A percentile compares a stretch with the other conserved stretches of the same genome.
phyloP scores from a whole-genome alignment of 2,113 vertebrate species.

The Ammodramus savannarum region DNA sequence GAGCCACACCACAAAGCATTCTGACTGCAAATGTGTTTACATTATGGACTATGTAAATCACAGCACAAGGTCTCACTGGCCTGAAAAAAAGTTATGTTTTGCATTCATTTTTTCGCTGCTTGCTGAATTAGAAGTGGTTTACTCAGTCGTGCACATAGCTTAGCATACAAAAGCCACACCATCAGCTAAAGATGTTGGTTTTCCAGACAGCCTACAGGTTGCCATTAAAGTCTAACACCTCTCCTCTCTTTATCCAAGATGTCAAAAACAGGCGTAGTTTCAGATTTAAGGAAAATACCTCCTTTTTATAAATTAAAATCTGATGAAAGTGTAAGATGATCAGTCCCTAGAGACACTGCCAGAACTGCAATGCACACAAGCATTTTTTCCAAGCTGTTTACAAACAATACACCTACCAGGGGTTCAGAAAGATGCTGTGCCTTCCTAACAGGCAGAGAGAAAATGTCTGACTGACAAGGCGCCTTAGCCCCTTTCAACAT shows the following conservation, averaged over 20 bases:
- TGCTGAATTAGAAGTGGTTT: slow-evolving; percentile 28
- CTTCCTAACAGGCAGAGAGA: slow-evolving; percentile 11
- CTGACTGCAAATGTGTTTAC: not conserved
- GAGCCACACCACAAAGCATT: not conserved
- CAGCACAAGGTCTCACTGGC: not conserved
- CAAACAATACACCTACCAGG: not conserved
- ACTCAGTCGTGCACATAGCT: not conserved
- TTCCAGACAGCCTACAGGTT: slow-evolving; percentile 14
- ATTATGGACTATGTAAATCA: not conserved
- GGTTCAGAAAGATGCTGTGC: not conserved
- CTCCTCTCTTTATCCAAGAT: not conserved
- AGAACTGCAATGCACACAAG: not conserved
- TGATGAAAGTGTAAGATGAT: not conserved
- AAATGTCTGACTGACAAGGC: slow-evolving; percentile 58
- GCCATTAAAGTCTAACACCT: not conserved
- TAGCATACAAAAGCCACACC: not conserved
- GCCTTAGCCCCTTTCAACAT: slow-evolving; percentile 23
- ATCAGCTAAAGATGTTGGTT: not conserved
- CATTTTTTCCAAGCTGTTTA: not conserved
- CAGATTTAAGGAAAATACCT: not conserved
- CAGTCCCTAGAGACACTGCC: not conserved
- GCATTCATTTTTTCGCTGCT: not conserved
- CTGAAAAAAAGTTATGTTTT: slow-evolving; percentile 21
- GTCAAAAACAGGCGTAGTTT: not conserved
- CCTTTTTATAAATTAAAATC: not conserved